Conservation (phyloP, 2,888 invertebrate genomes). For the Drosophila histrio region DNA sequence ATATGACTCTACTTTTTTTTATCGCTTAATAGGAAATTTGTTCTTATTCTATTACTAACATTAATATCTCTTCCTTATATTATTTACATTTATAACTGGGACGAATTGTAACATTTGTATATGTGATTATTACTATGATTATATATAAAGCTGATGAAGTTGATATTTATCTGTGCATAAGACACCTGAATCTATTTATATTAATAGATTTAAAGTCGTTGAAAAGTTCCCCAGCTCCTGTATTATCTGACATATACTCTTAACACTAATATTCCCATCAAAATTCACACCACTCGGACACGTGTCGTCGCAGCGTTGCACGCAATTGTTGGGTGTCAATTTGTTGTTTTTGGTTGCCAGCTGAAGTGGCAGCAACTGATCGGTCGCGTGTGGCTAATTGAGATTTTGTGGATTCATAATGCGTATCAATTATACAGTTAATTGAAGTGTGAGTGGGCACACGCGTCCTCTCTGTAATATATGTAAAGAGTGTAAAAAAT, state of each 20-base stretch:
- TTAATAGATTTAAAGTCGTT: background rate
- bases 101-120: background rate
- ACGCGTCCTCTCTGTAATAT: conserved; percentile 6
- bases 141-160: background rate
- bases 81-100: background rate
- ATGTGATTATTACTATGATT: background rate
- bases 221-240: background rate
- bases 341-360: conserved; percentile 23
- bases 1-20: background rate
- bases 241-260: background rate
- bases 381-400: conserved; percentile 68
- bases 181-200: background rate
- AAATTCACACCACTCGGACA: conserved; percentile 54
- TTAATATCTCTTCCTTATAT: too few relatives aligned
- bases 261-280: conserved; percentile 8
- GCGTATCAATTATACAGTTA: conserved; percentile 73
- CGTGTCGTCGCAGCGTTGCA: conserved; percentile 43
- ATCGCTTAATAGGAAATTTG: background rate
- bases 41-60: background rate
- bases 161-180: background rate
- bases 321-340: conserved; percentile 16
- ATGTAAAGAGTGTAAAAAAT: conserved; percentile 15
- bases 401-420: conserved; percentile 40
- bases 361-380: conserved; percentile 53
- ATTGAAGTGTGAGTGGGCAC: conserved; percentile 44